These are phyloP conservation scores for Ischnus inquisitorius DNA, from an alignment of 2,888 invertebrate genomes.

Conservation along the genomic window DNA sequence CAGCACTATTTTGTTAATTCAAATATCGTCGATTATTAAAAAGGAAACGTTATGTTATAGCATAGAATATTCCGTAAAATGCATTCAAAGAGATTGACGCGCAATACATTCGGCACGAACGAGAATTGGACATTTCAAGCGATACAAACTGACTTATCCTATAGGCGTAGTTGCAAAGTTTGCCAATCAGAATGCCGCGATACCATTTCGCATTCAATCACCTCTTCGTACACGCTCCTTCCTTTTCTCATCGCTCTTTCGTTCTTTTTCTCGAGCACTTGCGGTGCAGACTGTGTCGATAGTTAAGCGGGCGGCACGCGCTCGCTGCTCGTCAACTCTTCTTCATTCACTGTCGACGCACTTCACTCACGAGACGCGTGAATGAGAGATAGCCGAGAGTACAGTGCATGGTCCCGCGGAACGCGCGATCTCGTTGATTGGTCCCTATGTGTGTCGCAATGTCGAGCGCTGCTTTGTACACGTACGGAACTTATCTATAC, in stretches of 20 bases:
- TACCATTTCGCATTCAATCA: conserved; percentile 14
- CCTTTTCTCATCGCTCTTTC: conserved; percentile 29
- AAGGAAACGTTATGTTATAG: not conserved
- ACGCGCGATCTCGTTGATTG: conserved; percentile 76
- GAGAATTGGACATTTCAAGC: not conserved
- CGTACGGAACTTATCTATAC: conserved; percentile 1
- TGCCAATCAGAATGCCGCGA: not conserved
- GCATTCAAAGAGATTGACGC: not conserved
- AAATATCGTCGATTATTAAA: not conserved
- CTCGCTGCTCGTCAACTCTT: conserved; percentile 65
- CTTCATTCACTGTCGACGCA: conserved; percentile 73
- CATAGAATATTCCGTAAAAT: not conserved
- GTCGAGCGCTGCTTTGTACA: conserved; percentile 31
- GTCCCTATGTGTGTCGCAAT: conserved; percentile 68
- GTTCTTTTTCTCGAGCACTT: conserved; percentile 14
- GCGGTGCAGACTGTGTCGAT: conserved; percentile 39
- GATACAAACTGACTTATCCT: no score
- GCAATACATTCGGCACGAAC: not conserved
- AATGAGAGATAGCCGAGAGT: conserved; percentile 45
- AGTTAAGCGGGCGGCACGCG: conserved; percentile 69
- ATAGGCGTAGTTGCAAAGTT: conserved; percentile 20
- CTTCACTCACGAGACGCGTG: conserved; percentile 60
- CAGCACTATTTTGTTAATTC: not conserved
- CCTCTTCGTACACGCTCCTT: conserved; percentile 27
- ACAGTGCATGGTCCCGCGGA: conserved; percentile 37